A percentile compares a stretch with the other conserved stretches of the same genome.
Conservation (phyloP, 2,113 vertebrate genomes). For the Mohoua ochrocephala region DNA sequence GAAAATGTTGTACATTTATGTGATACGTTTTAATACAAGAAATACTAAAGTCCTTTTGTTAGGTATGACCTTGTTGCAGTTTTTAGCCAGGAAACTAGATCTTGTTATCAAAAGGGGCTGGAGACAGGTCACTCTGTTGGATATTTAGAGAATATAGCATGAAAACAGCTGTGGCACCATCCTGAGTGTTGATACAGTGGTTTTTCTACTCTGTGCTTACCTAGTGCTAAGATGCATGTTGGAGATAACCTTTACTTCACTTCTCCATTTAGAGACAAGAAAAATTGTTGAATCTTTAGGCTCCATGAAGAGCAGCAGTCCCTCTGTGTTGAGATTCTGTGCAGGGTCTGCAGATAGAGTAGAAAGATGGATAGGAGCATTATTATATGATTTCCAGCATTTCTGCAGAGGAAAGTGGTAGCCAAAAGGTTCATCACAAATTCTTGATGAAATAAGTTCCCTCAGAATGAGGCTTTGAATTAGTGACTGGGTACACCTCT, state of each 20-base stretch:
- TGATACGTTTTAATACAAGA: neutral
- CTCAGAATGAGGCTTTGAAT: neutral
- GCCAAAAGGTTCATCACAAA: neutral
- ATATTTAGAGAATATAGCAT: neutral
- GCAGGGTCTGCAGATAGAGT: neutral
- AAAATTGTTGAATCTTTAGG: neutral
- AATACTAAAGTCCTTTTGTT: neutral
- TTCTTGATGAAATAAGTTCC: neutral
- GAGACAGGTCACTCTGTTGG: neutral
- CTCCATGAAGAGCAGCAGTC: neutral
- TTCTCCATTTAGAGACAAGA: neutral
- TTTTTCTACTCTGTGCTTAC: neutral
- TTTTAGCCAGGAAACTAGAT: neutral
- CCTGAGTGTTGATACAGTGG: neutral
- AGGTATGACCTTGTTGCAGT: neutral
- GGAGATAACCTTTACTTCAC: neutral
- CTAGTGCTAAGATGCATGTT: neutral
- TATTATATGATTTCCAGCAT: neutral
- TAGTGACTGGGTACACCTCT: neutral
- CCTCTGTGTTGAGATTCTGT: neutral
- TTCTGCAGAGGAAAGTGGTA: neutral
- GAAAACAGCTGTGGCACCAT: neutral
- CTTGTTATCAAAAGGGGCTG: neutral
- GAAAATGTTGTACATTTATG: neutral
- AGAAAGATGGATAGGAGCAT: neutral